These are phyloP conservation scores for Petrocephalus microphthalmus DNA, from an alignment of 2,113 vertebrate species.

Conservation along the genomic window DNA sequence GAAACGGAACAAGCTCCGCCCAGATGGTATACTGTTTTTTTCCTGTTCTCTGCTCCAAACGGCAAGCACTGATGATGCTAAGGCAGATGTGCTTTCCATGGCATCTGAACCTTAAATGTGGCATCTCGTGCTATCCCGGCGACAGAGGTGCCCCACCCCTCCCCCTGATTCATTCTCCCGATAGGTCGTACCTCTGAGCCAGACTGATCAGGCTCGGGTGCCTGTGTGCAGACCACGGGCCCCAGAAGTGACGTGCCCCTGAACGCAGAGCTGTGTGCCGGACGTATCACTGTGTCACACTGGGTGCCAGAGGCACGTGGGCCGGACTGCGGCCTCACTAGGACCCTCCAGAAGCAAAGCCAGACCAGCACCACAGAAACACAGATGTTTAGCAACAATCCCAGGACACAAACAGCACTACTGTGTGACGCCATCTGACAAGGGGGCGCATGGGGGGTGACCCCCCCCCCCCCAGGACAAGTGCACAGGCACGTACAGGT, in stretches of 20 bases:
- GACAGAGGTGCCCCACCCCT: not conserved
- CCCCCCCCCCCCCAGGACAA: no score
- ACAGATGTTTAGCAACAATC: conserved; percentile 17
- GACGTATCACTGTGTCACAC: not conserved
- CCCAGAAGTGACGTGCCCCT: not conserved
- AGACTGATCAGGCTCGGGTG: not conserved
- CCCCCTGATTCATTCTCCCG: not conserved
- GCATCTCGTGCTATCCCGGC: no score
- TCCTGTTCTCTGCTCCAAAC: not conserved
- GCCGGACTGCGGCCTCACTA: not conserved
- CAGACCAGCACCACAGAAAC: not conserved
- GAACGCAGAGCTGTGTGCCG: not conserved
- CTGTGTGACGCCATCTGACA: not conserved
- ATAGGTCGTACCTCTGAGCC: not conserved
- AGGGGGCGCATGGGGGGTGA: not conserved
- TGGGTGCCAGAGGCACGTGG: no score
- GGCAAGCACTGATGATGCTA: not conserved
- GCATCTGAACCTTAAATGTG: not conserved
- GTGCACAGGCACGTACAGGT: no score
- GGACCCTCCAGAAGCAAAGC: not conserved
- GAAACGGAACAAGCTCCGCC: not conserved
- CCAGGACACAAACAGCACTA: not conserved
- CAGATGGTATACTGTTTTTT: not conserved
- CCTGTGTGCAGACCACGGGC: not conserved
- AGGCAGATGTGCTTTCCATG: not conserved